Evolutionary conservation across 2,888 invertebrate genomes (phyloP).

Genomic region (Xestia ashworthii): DNA sequence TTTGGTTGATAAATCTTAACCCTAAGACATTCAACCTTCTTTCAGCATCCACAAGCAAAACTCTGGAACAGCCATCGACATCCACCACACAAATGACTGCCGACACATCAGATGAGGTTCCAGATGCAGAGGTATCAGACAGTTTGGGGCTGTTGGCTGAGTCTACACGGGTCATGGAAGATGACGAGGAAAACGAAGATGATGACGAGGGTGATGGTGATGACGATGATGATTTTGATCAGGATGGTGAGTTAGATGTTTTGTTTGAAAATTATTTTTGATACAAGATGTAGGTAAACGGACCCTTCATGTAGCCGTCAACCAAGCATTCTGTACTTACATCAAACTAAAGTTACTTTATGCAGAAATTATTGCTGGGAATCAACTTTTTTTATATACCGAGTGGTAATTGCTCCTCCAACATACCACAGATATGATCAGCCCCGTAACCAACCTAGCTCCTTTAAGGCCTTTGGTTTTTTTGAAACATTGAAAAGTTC

Average conservation of each 20-base stretch:
- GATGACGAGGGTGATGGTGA: slow-evolving; percentile 79
- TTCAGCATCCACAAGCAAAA: slow-evolving; percentile 20
- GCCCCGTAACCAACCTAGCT: no score
- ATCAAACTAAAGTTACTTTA: no score
- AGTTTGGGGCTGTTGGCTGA: slow-evolving; percentile 85
- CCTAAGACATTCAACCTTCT: background rate
- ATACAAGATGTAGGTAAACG: background rate
- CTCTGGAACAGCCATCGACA: background rate
- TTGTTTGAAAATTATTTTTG: background rate
- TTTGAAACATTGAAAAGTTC: no score
- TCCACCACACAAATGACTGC: slow-evolving; percentile 43
- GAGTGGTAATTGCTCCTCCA: no score
- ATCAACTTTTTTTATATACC: no score
- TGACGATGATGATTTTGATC: slow-evolving; percentile 77
- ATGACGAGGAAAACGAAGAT: slow-evolving; percentile 76
- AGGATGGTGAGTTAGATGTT: slow-evolving; percentile 69
- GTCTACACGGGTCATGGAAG: slow-evolving; percentile 81
- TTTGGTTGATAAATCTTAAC: background rate
- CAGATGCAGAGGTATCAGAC: slow-evolving; percentile 79
- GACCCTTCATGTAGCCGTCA: no score
- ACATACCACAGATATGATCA: no score
- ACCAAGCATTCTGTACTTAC: no score
- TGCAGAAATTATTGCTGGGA: no score
- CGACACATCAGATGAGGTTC: slow-evolving; percentile 68
- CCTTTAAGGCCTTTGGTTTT: no score